Evolutionary conservation across 2,888 invertebrate species (phyloP), one percentile per base, ranked within the genome.

Genomic region (Brenthis ino): DNA sequence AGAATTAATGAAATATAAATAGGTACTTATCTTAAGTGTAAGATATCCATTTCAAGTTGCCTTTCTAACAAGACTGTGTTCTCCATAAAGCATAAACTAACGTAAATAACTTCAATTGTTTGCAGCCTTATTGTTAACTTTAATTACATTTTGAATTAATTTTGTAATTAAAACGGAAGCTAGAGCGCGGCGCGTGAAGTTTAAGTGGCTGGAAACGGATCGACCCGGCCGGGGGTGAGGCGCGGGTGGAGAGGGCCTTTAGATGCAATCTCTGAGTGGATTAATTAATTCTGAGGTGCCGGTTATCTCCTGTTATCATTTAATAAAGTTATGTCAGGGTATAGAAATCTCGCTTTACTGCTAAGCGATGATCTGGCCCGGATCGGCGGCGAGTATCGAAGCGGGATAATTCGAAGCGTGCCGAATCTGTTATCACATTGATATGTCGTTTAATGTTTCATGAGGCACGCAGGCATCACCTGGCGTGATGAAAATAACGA

Each of bases 101-200:
- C 92, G 93, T 93, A 93, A 92, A 93, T 93, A 93, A 93, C 93
- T 92, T 93, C 93, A 93, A 93, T 93, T 93, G 93, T 93, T 93
- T 89, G 93, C 91, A 87, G 91, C 91, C 92, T 93, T 93, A 93
- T 93, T 93, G 93, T 93, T 93, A 93, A 93, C 91, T 93, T 93
- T 93, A 93, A 93, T 93, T 93, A 93, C 93, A 93, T 93, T 93
- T 93, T 93, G 93, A 93, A 93, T 93, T 93, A 93, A 93, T 93
- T 93, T 93, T 91, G 93, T 93, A 93, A 93, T 93, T 93, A 93
- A 93, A 93, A 93, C 93, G 93, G 93, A 93, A 93, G 93, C 93
- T 92, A 90, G 91, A 91, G 92, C 89, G 91, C 88, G 87, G 87
- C 92, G 93, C 91, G 92, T 92, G 91, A 92, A 93, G 92, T 93